Evolutionary conservation across 1,140 invertebrate genomes (phyloP).

Genomic region (Chlorops oryzae): DNA sequence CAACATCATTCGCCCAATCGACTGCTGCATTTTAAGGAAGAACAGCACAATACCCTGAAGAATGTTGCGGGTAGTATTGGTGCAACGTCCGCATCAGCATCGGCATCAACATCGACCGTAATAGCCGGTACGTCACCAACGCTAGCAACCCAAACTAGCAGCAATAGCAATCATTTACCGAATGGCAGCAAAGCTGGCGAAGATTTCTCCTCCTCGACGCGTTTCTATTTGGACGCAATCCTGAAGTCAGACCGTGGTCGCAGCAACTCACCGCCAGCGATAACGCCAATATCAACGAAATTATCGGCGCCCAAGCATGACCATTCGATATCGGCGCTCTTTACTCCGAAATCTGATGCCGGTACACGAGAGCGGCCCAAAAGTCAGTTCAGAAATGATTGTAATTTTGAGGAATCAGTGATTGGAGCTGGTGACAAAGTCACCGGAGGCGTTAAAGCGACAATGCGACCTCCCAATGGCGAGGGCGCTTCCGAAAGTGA

Average conservation of each 20-base stretch:
- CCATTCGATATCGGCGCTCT: constrained; percentile 38
- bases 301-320: no score
- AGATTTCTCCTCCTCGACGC: constrained; percentile 58
- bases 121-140: no score
- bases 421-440: constrained; percentile 11
- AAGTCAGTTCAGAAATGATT: constrained; percentile 37
- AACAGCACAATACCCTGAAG: neutral
- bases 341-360: constrained; percentile 43
- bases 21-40: no score
- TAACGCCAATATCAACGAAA: constrained; percentile 25
- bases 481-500: constrained; percentile 19
- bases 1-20: no score
- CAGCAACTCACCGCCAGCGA: constrained; percentile 24
- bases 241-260: constrained; percentile 57
- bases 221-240: constrained; percentile 66
- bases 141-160: no score
- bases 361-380: constrained; percentile 32
- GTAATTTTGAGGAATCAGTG: no score
- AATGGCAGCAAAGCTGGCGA: constrained; percentile 39
- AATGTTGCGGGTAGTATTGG: neutral
- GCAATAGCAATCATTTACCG: constrained; percentile 36
- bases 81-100: neutral
- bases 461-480: constrained; percentile 3
- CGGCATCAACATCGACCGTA: no score
- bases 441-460: constrained; percentile 7